Evolutionary conservation across 53 echinoderm and acorn worm species (phyloP).

Genomic region (Holothuria leucospilota): DNA sequence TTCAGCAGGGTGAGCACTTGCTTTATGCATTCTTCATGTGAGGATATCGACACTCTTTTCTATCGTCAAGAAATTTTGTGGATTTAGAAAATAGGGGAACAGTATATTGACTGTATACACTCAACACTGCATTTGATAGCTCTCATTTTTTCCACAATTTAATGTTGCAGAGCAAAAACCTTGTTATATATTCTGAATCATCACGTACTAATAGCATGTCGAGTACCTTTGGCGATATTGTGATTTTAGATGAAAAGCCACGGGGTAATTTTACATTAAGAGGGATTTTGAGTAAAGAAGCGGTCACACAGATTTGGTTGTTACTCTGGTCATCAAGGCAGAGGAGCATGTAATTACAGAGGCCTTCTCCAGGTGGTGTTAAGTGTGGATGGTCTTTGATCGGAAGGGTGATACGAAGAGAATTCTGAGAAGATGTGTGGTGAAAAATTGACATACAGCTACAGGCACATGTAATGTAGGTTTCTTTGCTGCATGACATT

Average conservation of each 20-base stretch:
- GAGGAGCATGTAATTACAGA: neutral
- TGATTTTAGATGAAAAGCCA: constrained; percentile 18
- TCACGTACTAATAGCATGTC: constrained; percentile 16
- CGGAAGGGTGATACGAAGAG: too few species aligned
- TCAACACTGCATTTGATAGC: neutral
- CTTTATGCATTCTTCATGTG: too few species aligned
- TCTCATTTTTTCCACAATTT: constrained; percentile 22
- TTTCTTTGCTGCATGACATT: too few species aligned
- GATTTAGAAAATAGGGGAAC: too few species aligned
- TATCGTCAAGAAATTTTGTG: too few species aligned
- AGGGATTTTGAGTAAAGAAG: neutral
- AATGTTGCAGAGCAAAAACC: neutral
- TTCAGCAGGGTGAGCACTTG: too few species aligned
- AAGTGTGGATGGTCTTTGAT: too few species aligned
- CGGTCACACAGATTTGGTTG: constrained; percentile 25
- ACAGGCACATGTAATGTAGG: too few species aligned
- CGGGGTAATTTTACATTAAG: constrained; percentile 21
- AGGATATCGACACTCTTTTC: too few species aligned
- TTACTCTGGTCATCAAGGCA: constrained; percentile 6
- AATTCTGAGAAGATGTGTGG: too few species aligned
- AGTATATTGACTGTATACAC: too few species aligned
- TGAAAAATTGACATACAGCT: too few species aligned
- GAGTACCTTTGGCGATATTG: neutral
- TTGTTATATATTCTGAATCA: neutral
- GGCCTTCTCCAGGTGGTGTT: neutral